Base-by-base conservation (phyloP, 2,888 invertebrate genomes). In the Sepioteuthis lessoniana region DNA sequence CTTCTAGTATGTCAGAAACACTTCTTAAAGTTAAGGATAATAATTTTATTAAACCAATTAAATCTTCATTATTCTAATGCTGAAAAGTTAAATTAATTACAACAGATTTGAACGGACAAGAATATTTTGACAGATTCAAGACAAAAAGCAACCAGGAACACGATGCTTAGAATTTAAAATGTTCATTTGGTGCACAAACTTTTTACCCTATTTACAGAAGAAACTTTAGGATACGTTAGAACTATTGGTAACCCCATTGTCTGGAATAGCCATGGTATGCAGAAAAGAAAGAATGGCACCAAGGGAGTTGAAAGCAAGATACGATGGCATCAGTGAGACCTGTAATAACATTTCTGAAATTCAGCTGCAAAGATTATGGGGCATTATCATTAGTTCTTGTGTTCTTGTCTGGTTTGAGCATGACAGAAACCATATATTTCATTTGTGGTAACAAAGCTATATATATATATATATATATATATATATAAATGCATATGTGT, bases 371-470 rank as follows among this genome's bases (percentile, higher is more conserved):
- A 76, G n/a, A 76, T 76, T 76, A n/a, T 76, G 76, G n/a, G 76
- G n/a, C 76, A 76, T 76, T 76, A n/a, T 76, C 76, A 76, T 76
- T 76, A 76, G 76, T 35, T 76, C 76, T 76, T 76, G 76, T 76
- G 76, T 76, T 76, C 76, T 35, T 76, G 76, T 76, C n/a, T 76
- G 76, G n/a, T 76, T n/a, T n/a, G 76, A 76, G 16, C 13, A 76
- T 76, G 76, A 76, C 76, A 76, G 76, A 76, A 76, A 35, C 76
- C 76, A 76, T 76, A 76, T 76, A 76, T 76, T 76, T n/a, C n/a
- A n/a, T 16, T 76, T 13, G 10, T 76, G 10, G 76, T 35, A n/a
- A 35, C n/a, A 76, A n/a, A 76, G 25, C 16, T 4, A n/a, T n/a
- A 13, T 10, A 35, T 35, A 76, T 35, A 76, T 35, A n/a, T 16